Evolutionary conservation across 2,113 vertebrate species (phyloP), one percentile per base, ranked within the genome.

Genomic region (Crocuta crocuta): DNA sequence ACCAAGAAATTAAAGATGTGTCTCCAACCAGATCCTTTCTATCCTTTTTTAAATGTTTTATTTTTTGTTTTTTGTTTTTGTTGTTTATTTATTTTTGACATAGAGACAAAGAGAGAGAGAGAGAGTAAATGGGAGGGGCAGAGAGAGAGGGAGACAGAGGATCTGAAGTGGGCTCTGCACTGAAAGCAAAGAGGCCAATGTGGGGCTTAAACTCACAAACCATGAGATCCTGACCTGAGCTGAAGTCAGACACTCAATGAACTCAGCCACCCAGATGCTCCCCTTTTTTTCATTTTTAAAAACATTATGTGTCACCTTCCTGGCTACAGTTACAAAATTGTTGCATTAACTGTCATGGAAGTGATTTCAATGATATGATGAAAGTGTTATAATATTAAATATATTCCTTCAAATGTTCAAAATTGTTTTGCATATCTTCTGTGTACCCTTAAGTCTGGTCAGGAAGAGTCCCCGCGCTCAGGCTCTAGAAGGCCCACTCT

Each of bases 391-490:
- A n/a, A 65, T 79, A 68, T 45, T 61, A 79, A 94, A 76, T 35
- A 89, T 43, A 33, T 86, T 95, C 43, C 83, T 89, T 78, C 68
- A 68, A 45, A 82, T 58, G 78, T 53, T 95, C 43, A 88, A 33
- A 73, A 65, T 12, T 71, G 11, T 48, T 81, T 73, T 91, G 24
- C 6, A 2, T 78, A 11, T 35, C 7, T 65, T 26, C 39, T 23
- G 0, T 80, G 79, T 87, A 48, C 63, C 43, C 15, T 83, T 63
- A 74, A 48, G 10, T 66, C 43, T 79, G 68, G 55, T 3, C 13
- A 39, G 76, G 63, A 93, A 39, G 73, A 82, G 16, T 13, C 16
- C 78, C n/a, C 86, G 11, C 33, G 45, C 35, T 70, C 55, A 45
- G 17, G 28, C 31, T 15, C 58, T 9, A n/a, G 35, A 73, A 21